phyloP scores from a whole-genome alignment of 2,113 vertebrate genomes.

The Pangasianodon gigas region DNA sequence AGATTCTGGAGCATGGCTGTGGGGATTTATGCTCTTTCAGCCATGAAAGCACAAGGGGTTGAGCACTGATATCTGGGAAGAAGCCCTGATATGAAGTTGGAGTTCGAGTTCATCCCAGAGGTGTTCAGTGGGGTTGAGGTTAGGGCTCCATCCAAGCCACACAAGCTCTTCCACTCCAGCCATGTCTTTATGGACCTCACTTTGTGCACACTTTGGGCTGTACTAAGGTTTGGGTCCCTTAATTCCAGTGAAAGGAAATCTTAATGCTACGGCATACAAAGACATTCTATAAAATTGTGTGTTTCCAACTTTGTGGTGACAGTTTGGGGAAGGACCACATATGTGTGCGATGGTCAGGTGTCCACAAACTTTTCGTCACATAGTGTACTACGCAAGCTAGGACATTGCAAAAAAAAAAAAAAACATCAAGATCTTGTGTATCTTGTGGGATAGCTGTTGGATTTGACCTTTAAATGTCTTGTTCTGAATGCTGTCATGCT shows the following conservation, averaged over 20 bases:
- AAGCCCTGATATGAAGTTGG: neutral
- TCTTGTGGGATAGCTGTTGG: neutral
- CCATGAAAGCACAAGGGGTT: neutral
- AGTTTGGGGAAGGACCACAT: neutral
- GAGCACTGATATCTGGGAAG: neutral
- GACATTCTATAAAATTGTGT: neutral
- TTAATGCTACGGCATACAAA: neutral
- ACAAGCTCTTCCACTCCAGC: neutral
- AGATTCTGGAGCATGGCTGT: neutral
- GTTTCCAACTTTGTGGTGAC: neutral
- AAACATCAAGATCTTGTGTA: neutral
- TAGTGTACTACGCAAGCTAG: neutral
- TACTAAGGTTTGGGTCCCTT: neutral
- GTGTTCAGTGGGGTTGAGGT: neutral
- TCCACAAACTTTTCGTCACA: no score
- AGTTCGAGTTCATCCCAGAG: neutral
- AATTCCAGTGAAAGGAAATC: neutral
- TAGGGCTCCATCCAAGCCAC: neutral
- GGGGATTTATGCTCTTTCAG: neutral
- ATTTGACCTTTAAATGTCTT: slow-evolving; percentile 13
- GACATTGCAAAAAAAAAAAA: neutral
- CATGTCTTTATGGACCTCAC: neutral
- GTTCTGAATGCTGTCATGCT: neutral
- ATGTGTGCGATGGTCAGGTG: neutral
- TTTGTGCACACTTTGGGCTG: neutral